Evolutionary conservation across 2,113 vertebrate genomes (phyloP).

Genomic region (Nannobrachium achirus): DNA sequence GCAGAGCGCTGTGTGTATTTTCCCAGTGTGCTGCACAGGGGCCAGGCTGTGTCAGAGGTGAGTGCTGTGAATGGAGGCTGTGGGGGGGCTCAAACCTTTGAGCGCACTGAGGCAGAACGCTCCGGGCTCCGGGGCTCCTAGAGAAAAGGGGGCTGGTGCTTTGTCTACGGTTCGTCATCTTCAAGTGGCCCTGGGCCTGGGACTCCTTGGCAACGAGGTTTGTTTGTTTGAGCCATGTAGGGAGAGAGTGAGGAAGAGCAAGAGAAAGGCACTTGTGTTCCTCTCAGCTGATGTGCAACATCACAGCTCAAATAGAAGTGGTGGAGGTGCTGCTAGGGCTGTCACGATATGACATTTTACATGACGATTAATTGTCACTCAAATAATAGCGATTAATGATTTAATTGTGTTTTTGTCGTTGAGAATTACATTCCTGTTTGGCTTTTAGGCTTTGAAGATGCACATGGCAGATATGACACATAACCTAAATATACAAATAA

Average conservation of each 20-base stretch:
- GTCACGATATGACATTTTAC: no score
- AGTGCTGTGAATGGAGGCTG: constrained; percentile 65
- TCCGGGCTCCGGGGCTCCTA: constrained; percentile 39
- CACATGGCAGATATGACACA: no score
- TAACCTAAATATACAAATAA: no score
- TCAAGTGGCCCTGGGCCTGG: constrained; percentile 62
- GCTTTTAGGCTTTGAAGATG: no score
- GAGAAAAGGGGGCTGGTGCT: constrained; percentile 61
- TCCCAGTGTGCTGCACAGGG: constrained; percentile 59
- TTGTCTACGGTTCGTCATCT: constrained; percentile 74
- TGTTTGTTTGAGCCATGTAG: constrained; percentile 37
- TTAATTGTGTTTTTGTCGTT: no score
- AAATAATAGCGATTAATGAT: no score
- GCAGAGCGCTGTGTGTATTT: constrained; percentile 62
- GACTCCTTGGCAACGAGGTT: constrained; percentile 72
- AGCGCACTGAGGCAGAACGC: constrained; percentile 64
- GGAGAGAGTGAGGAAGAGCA: constrained; percentile 14
- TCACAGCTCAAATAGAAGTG: background rate
- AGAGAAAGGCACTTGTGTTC: constrained; percentile 63
- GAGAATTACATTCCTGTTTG: no score
- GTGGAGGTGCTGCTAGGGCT: no score
- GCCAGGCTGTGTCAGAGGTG: constrained; percentile 73
- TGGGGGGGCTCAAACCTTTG: constrained; percentile 39
- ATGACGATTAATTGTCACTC: no score
- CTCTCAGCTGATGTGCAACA: constrained; percentile 64